These are phyloP conservation scores for Danaus melanippus DNA, from an alignment of 1,140 invertebrate genomes.

Conservation along the genomic window DNA sequence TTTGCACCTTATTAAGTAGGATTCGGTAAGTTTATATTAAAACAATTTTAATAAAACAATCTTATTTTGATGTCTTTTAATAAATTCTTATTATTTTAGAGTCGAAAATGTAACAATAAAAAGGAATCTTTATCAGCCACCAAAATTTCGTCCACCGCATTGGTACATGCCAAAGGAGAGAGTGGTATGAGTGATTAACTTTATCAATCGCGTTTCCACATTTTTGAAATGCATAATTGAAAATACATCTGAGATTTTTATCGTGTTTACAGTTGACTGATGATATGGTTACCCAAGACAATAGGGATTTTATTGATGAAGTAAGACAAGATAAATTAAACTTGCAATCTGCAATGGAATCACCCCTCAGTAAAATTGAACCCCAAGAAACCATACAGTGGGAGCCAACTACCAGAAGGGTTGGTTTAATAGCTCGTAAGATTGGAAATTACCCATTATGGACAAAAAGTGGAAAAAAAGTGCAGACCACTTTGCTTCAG, in stretches of 20 bases:
- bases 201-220: background rate
- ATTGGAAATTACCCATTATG: conserved; percentile 95
- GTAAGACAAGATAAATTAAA: conserved; percentile 79
- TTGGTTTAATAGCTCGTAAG: conserved; percentile 93
- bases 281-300: conserved; percentile 84
- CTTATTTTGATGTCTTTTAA: conserved; percentile 1
- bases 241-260: background rate
- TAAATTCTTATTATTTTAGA: conserved; percentile 33
- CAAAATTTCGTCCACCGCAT: conserved; percentile 53
- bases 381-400: conserved; percentile 75
- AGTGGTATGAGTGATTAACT: conserved; percentile 33
- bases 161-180: conserved; percentile 54
- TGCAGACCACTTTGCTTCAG: conserved; percentile 88
- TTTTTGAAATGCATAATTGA: background rate
- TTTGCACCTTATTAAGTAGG: conserved; percentile 34
- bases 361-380: conserved; percentile 65
- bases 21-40: conserved; percentile 27
- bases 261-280: conserved; percentile 73
- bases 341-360: conserved; percentile 37
- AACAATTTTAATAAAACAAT: conserved; percentile 5
- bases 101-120: conserved; percentile 32
- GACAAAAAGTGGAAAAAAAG: conserved; percentile 87
- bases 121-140: conserved; percentile 31
- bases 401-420: conserved; percentile 76
- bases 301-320: conserved; percentile 87